Evolutionary conservation across 2,113 vertebrate genomes (phyloP).

Genomic region (Colaptes auratus): DNA sequence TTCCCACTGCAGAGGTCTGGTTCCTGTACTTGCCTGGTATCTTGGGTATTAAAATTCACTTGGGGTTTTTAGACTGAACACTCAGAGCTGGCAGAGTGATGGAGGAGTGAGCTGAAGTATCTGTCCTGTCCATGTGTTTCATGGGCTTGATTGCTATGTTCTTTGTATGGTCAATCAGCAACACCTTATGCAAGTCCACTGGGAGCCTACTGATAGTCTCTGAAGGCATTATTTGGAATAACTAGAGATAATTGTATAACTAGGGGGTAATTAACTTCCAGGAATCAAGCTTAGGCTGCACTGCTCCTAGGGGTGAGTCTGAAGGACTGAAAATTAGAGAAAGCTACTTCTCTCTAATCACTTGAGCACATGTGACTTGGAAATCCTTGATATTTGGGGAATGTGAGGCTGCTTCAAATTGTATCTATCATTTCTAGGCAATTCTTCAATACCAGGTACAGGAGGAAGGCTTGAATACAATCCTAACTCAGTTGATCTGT

Average conservation of each 20-base stretch:
- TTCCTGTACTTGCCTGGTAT: neutral
- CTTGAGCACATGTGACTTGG: neutral
- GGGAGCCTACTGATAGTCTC: neutral
- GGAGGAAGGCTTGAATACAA: neutral
- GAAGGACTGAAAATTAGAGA: neutral
- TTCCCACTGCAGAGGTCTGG: neutral
- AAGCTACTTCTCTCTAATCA: neutral
- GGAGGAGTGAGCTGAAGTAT: neutral
- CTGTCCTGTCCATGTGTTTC: neutral
- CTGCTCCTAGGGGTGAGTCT: neutral
- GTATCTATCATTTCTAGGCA: neutral
- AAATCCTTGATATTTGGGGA: neutral
- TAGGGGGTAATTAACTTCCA: slow-evolving; percentile 44
- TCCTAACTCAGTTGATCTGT: slow-evolving; percentile 29
- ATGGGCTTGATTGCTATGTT: neutral
- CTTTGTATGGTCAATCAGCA: slow-evolving; percentile 13
- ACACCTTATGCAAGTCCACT: neutral
- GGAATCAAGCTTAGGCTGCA: neutral
- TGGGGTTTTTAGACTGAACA: neutral
- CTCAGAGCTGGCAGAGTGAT: neutral
- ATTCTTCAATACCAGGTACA: neutral
- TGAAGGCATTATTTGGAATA: slow-evolving; percentile 31
- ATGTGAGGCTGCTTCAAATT: neutral
- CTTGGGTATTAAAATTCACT: neutral
- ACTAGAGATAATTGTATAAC: slow-evolving; percentile 18